Conservation (phyloP, 1,140 invertebrate genomes). For the Brachionus calyciflorus region DNA sequence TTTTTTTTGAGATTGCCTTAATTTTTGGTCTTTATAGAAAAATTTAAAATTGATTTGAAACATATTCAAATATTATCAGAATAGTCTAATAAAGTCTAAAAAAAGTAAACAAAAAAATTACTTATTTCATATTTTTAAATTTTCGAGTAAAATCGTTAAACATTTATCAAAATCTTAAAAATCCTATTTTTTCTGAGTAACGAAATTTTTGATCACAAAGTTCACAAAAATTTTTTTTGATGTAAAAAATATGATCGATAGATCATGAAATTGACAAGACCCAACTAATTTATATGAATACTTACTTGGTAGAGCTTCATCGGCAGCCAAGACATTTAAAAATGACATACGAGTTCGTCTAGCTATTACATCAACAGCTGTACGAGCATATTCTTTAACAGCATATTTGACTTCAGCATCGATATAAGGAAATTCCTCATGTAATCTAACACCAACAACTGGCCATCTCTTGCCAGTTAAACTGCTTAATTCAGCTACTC, state of each 20-base stretch:
- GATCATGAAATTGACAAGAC: too few relatives aligned
- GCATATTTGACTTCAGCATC: constrained; percentile 90
- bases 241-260: too few relatives aligned
- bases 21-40: too few relatives aligned
- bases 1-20: background rate
- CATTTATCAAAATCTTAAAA: too few relatives aligned
- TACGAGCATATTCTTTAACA: constrained; percentile 88
- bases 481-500: constrained; percentile 87
- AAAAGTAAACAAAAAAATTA: too few relatives aligned
- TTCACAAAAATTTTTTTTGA: background rate
- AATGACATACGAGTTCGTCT: constrained; percentile 86
- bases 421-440: constrained; percentile 97
- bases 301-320: constrained; percentile 79
- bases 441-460: constrained; percentile 89
- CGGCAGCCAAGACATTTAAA: constrained; percentile 86
- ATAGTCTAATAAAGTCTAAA: too few relatives aligned
- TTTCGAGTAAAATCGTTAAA: too few relatives aligned
- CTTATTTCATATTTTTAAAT: too few relatives aligned
- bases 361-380: constrained; percentile 92
- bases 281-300: background rate
- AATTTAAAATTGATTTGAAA: too few relatives aligned
- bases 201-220: too few relatives aligned
- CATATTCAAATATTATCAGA: too few relatives aligned
- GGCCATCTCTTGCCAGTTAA: constrained; percentile 92
- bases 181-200: too few relatives aligned